A percentile compares a stretch with the other conserved stretches of the same genome.
These are phyloP conservation scores for Tipula helvola DNA, from an alignment of 2,888 invertebrate species.

Conservation along the genomic window DNA sequence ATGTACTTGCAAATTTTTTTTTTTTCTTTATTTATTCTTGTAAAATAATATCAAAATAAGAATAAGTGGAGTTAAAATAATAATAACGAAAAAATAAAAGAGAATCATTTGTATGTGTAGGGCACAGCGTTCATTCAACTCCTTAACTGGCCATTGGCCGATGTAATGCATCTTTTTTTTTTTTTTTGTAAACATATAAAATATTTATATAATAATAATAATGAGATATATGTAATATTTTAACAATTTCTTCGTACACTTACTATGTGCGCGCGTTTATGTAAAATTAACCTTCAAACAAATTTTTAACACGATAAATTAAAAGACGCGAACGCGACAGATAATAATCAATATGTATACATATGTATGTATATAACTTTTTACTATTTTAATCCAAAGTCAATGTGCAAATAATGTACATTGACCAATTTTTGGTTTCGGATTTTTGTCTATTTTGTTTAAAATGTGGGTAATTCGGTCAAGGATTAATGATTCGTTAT, in stretches of 20 bases:
- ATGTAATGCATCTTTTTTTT: slow-evolving; percentile 21
- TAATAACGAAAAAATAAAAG: slow-evolving; percentile 6
- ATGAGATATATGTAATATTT: background rate
- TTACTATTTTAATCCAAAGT: background rate
- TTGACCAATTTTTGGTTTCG: background rate
- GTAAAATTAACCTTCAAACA: background rate
- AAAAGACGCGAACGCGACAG: background rate
- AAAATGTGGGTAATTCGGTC: background rate
- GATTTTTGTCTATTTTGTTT: background rate
- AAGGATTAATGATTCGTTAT: background rate
- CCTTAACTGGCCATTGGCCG: slow-evolving; percentile 24
- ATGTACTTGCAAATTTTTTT: background rate
- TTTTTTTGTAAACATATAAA: background rate
- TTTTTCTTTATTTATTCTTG: slow-evolving; percentile 5
- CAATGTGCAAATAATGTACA: background rate
- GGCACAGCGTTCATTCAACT: slow-evolving; percentile 25
- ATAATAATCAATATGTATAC: background rate
- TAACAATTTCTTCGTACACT: background rate
- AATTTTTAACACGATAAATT: background rate
- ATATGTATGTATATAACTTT: too few species aligned
- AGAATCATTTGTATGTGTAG: slow-evolving; percentile 20
- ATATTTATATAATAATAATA: background rate
- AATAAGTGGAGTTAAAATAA: slow-evolving; percentile 4
- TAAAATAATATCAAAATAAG: slow-evolving; percentile 7
- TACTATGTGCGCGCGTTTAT: background rate